A percentile compares a stretch with the other conserved stretches of the same genome.
These are phyloP conservation scores for Potorous gilbertii DNA, from an alignment of 2,797 vertebrate species.

Conservation along the genomic window DNA sequence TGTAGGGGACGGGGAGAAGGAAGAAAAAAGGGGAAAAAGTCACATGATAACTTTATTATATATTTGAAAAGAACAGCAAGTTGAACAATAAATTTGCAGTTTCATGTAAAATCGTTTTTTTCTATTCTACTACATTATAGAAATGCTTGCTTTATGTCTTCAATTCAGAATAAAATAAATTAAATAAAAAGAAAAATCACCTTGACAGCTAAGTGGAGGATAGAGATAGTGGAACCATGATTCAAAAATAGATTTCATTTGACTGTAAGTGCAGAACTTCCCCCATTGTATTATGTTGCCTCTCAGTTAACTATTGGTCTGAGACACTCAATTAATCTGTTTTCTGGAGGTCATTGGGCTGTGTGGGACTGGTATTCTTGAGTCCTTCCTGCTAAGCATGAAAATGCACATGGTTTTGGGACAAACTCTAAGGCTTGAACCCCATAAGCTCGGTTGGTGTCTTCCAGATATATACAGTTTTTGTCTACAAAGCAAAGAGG, in stretches of 20 bases:
- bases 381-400: neutral
- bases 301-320: neutral
- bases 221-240: neutral
- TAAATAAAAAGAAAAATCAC: neutral
- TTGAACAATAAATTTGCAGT: neutral
- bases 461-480: conserved; percentile 1
- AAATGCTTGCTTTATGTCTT: neutral
- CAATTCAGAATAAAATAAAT: neutral
- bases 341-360: neutral
- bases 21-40: neutral
- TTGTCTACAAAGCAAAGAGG: conserved; percentile 13
- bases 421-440: neutral
- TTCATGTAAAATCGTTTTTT: neutral
- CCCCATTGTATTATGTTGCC: neutral
- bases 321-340: neutral
- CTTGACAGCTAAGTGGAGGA: neutral
- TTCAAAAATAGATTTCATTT: neutral
- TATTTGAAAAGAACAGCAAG: neutral
- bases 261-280: neutral
- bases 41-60: neutral
- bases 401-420: neutral
- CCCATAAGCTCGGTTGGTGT: neutral
- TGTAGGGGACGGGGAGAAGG: neutral
- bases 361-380: neutral
- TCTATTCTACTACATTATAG: neutral